Base-by-base conservation (phyloP, 2,113 vertebrate species). In the Cinclus mexicanus region DNA sequence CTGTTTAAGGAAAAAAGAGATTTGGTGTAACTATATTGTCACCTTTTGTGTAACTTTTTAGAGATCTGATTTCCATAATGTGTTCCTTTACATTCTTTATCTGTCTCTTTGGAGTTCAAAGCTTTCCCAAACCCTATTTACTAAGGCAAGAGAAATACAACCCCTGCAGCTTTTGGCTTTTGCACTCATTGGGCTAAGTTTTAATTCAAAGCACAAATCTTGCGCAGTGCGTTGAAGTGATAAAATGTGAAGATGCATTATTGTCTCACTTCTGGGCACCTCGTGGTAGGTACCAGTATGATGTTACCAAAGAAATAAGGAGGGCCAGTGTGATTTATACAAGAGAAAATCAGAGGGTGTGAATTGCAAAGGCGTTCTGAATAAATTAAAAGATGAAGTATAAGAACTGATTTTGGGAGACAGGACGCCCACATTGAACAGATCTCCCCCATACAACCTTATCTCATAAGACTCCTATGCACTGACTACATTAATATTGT, bases 291-390 rank as follows among this genome's bases (percentile, higher is more conserved):
- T 87, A 88, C 47, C 44, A 50, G 9, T 52, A 72, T 24, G 10
- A 91, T 87, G 67, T 29, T 67, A 56, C 12, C 24, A 60, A 37
- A 88, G 15, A 31, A 93, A 77, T 83, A 93, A 77, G 59, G 19
- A 83, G 39, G 77, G 57, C 33, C 81, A 56, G 47, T 74, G 70
- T 12, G 6, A 85, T 90, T 95, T 93, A 77, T 52, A 86, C 50
- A 94, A 88, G 87, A 83, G 55, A 77, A 85, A 79, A 95, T 80
- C 69, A 72, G 70, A 94, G 91, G 31, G 93, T 94, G 90, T 92
- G 94, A 97, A 91, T 95, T 95, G 78, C 91, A 90, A 93, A 94
- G 91, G 84, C 64, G 49, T 95, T 89, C 42, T 55, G 94, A 90
- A 96, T 93, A 93, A 78, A 95, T 93, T 91, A 90, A 74, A 90